Base-by-base conservation (phyloP, 1,140 invertebrate species). In the Caenorhabditis brenneri region DNA sequence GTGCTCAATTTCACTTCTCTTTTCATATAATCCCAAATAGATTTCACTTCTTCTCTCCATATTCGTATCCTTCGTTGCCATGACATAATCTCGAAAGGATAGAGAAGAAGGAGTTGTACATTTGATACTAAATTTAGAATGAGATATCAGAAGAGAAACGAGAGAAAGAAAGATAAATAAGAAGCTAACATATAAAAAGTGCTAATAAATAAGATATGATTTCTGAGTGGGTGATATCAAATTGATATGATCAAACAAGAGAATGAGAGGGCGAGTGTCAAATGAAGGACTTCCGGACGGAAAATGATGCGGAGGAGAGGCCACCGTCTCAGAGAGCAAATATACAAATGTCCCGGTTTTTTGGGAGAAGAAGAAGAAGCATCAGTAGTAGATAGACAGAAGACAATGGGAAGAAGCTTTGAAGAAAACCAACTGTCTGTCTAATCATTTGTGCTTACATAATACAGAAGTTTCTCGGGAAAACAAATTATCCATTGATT, bases 171-270 rank as follows among this genome's bases (percentile, higher is more conserved):
- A 19, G 22, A 55, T 22, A 27, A 6, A 51, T 6, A 27, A 12
- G 24, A 29, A n/a, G 22, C 2, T 10, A 7, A 55, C 10, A 55
- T 27, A 29, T 27, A 55, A 55, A 55, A 27, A 51, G 49, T 51
- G 49, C 49, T 51, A 51, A 51, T 51, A 51, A 51, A 51, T 51
- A 51, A 51, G 42, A 2, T 12, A 16, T 12, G 55, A 58, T 58
- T 29, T 65, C 7, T n/a, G 19, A n/a, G 65, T 2, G 36, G 36
- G 36, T 74, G 36, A 74, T 74, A 74, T 42, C 12, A 12, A 74
- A 74, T n/a, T 74, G 65, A 74, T 74, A 74, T 19, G 16, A 74
- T 74, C 29, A 74, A 74, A 74, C 65, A 74, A 74, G 65, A 74
- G 65, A 65, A 36, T 65, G 65, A 39, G 36, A 74, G 65, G 65